Conservation (phyloP, 2,888 invertebrate genomes). For the Morpho achilles region DNA sequence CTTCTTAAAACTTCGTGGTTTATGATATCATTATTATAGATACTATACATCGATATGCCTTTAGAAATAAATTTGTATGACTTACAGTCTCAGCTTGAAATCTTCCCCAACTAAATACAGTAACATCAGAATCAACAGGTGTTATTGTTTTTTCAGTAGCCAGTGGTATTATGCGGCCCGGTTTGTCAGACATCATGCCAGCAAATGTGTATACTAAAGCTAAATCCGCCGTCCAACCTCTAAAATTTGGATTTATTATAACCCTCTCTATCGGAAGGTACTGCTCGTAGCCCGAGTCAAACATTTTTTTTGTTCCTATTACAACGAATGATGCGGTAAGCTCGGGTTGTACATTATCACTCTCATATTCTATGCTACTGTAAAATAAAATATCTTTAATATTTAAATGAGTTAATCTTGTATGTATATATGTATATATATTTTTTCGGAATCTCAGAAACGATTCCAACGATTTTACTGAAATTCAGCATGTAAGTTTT, state of each 20-base stretch:
- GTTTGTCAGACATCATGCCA: conserved; percentile 52
- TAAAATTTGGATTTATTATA: conserved; percentile 45
- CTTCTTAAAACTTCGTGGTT: too few species aligned
- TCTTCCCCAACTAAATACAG: conserved; percentile 51
- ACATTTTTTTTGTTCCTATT: conserved; percentile 54
- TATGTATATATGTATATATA: too few species aligned
- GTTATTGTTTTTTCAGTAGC: conserved; percentile 37
- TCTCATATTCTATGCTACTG: conserved; percentile 4
- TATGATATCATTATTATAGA: too few species aligned
- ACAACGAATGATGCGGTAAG: conserved; percentile 53
- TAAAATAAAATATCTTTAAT: background rate
- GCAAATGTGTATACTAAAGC: conserved; percentile 52
- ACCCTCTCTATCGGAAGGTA: conserved; percentile 58
- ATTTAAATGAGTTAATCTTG: too few species aligned
- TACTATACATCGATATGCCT: too few species aligned
- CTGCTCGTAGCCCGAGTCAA: conserved; percentile 51
- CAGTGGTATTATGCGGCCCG: conserved; percentile 43
- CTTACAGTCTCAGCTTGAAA: conserved; percentile 27
- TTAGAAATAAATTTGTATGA: background rate
- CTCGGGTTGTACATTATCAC: conserved; percentile 36
- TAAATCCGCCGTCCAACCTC: conserved; percentile 48
- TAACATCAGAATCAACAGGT: conserved; percentile 44
- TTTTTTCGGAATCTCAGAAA: too few species aligned
- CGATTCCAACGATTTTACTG: too few species aligned
- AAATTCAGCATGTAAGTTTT: too few species aligned